phyloP scores from a whole-genome alignment of 2,113 vertebrate species.

The Siphamia tubifer region DNA sequence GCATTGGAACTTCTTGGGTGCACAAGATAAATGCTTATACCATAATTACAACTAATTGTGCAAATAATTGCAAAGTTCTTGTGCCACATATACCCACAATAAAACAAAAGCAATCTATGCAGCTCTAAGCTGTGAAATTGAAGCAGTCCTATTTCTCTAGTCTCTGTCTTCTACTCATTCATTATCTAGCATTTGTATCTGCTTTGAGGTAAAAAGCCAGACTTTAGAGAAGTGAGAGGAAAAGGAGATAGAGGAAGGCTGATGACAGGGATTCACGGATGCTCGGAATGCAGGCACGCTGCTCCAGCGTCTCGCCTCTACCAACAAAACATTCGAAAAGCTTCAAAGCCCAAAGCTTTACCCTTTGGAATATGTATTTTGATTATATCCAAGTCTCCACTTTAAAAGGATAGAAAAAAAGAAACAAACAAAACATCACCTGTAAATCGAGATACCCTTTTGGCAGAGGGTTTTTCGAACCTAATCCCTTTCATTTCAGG shows the following conservation, averaged over 20 bases:
- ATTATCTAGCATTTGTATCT: constrained; percentile 64
- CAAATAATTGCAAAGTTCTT: constrained; percentile 76
- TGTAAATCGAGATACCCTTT: constrained; percentile 68
- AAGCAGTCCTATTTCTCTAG: constrained; percentile 54
- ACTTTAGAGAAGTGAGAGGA: constrained; percentile 42
- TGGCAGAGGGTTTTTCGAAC: constrained; percentile 51
- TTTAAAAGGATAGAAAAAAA: constrained; percentile 39
- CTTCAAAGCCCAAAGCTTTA: constrained; percentile 69
- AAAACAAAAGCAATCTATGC: constrained; percentile 71
- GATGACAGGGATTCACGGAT: constrained; percentile 67
- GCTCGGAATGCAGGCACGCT: constrained; percentile 64
- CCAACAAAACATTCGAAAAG: constrained; percentile 66
- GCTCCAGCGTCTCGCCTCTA: constrained; percentile 52
- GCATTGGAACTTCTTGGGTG: constrained; percentile 49
- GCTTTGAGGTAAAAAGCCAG: constrained; percentile 48
- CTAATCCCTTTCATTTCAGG: constrained; percentile 77
- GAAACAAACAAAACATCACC: constrained; percentile 71
- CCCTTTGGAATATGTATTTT: constrained; percentile 56
- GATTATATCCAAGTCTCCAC: constrained; percentile 58
- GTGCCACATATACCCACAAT: constrained; percentile 52
- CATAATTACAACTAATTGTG: constrained; percentile 78
- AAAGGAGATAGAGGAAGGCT: constrained; percentile 45
- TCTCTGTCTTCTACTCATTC: constrained; percentile 51
- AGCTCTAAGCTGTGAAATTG: constrained; percentile 66
- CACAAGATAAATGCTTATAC: constrained; percentile 71